Percentiles rank a stretch among this genome's conserved stretches.
These are phyloP conservation scores for Candidula unifasciata DNA, from an alignment of 2,888 invertebrate species.

Conservation along the genomic window DNA sequence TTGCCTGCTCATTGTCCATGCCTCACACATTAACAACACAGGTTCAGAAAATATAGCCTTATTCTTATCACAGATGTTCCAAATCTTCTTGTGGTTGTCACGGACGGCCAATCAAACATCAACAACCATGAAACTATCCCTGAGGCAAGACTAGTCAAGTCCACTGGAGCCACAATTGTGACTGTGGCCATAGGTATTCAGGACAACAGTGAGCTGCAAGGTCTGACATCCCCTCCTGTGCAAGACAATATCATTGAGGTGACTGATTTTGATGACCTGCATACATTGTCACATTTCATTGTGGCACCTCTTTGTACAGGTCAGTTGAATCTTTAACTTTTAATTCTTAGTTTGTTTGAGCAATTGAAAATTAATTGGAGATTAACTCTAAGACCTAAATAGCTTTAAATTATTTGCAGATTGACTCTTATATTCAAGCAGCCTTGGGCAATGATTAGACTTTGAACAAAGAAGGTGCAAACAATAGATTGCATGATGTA, in stretches of 20 bases:
- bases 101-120: slow-evolving; percentile 74
- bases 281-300: slow-evolving; percentile 63
- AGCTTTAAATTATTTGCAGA: no score
- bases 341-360: neutral
- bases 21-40: no score
- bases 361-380: neutral
- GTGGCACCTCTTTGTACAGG: slow-evolving; percentile 72
- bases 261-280: slow-evolving; percentile 68
- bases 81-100: slow-evolving; percentile 69
- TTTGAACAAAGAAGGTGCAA: no score
- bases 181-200: slow-evolving; percentile 70
- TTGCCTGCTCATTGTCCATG: no score
- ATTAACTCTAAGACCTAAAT: no score
- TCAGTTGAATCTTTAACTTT: slow-evolving; percentile 51
- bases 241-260: slow-evolving; percentile 69
- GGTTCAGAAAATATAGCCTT: neutral
- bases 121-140: slow-evolving; percentile 69
- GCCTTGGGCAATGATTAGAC: no score
- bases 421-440: no score
- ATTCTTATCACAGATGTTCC: slow-evolving; percentile 61
- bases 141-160: slow-evolving; percentile 68
- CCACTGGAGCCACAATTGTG: slow-evolving; percentile 65
- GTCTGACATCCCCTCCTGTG: slow-evolving; percentile 71
- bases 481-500: no score
- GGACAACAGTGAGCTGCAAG: slow-evolving; percentile 65